A percentile compares a stretch with the other conserved stretches of the same genome.
phyloP scores from a whole-genome alignment of 2,888 invertebrate species.

The Lepidocyrtoides sp. region DNA sequence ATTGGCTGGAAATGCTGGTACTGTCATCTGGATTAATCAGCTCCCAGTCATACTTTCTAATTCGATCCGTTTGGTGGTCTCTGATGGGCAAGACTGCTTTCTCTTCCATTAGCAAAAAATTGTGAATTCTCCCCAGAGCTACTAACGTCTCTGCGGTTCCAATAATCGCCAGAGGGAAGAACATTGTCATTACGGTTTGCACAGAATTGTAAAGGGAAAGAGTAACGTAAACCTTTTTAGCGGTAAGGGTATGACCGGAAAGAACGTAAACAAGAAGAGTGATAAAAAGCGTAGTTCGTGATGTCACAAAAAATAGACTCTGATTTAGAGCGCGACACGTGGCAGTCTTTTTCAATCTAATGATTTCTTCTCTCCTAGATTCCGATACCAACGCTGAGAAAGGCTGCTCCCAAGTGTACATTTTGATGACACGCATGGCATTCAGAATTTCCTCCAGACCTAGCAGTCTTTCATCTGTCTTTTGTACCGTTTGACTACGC shows the following conservation, averaged over 20 bases:
- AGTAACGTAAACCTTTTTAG: conserved; percentile 88
- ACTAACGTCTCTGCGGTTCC: conserved; percentile 93
- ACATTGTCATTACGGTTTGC: conserved; percentile 90
- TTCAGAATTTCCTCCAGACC: conserved; percentile 98
- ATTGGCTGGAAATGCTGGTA: conserved; percentile 10
- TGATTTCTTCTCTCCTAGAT: conserved; percentile 90
- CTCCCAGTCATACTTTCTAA: conserved; percentile 33
- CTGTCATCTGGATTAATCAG: neutral
- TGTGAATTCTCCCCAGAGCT: conserved; percentile 89
- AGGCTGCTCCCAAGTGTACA: conserved; percentile 94
- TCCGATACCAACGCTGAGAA: conserved; percentile 18
- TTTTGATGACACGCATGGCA: conserved; percentile 98
- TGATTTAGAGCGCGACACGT: conserved; percentile 89
- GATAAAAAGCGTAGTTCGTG: conserved; percentile 93
- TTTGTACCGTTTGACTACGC: conserved; percentile 93
- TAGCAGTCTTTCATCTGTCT: conserved; percentile 96
- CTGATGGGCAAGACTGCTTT: neutral
- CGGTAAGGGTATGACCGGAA: conserved; percentile 89
- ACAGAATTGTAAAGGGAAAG: neutral
- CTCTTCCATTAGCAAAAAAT: conserved; percentile 83
- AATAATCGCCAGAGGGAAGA: conserved; percentile 94
- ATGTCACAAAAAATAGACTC: conserved; percentile 91
- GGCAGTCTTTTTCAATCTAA: conserved; percentile 90
- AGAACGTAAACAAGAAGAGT: conserved; percentile 93
- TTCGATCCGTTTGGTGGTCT: neutral